Evolutionary conservation across 1,140 invertebrate genomes (phyloP).

Genomic region (Heterodera schachtii): DNA sequence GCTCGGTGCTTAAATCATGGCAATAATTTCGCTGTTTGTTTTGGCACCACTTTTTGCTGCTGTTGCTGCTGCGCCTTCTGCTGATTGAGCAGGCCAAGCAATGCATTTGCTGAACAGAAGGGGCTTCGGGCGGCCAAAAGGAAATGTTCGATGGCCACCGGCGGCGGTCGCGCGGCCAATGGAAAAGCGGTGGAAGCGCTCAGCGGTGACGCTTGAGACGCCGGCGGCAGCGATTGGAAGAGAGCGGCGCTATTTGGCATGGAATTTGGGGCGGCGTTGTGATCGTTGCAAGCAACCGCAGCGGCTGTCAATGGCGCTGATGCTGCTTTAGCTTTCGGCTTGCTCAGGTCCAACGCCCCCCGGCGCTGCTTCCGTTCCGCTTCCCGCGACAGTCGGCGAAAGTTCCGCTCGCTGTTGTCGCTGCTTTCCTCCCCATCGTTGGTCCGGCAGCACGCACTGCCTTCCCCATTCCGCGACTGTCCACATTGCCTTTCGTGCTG

Average conservation of each 20-base stretch:
- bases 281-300: not conserved
- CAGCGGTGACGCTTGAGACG: constrained; percentile 6
- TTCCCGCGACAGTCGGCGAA: not conserved
- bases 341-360: constrained; percentile 16
- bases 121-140: constrained; percentile 54
- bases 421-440: not conserved
- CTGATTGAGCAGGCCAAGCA: constrained; percentile 42
- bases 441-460: not conserved
- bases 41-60: not conserved
- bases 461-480: too few species aligned
- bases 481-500: too few species aligned
- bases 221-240: not conserved
- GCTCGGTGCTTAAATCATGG: constrained; percentile 9
- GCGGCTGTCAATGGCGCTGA: not conserved
- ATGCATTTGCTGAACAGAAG: constrained; percentile 45
- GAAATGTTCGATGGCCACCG: not conserved
- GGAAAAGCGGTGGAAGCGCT: constrained; percentile 12
- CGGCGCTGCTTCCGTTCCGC: not conserved
- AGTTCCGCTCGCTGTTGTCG: not conserved
- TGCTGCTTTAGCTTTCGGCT: not conserved
- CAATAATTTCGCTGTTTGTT: constrained; percentile 22
- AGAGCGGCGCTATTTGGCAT: not conserved
- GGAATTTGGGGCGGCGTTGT: too few species aligned
- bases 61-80: constrained; percentile 32
- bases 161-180: constrained; percentile 25